These are phyloP conservation scores for Enteromius afrohamiltoni DNA, from an alignment of 2,797 vertebrate genomes.

Conservation along the genomic window DNA sequence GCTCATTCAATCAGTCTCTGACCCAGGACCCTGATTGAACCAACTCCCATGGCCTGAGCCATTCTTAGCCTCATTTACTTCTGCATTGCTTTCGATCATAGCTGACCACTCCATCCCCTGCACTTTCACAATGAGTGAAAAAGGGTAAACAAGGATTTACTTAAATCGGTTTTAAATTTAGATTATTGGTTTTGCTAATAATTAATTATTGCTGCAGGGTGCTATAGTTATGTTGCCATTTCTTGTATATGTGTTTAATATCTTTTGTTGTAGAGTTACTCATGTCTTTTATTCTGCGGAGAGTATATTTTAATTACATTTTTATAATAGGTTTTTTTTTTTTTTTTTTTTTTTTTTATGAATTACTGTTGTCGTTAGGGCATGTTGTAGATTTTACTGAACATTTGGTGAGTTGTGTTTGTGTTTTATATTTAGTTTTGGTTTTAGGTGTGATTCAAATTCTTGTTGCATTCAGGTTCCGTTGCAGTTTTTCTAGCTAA, in stretches of 20 bases:
- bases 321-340: too few relatives aligned
- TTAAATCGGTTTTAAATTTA: background rate
- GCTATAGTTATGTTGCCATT: background rate
- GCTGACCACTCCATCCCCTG: background rate
- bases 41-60: background rate
- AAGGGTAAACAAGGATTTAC: background rate
- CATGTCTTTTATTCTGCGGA: background rate
- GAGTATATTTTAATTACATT: background rate
- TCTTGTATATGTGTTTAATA: conserved; percentile 50
- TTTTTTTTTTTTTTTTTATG: too few relatives aligned
- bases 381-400: background rate
- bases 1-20: background rate
- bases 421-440: background rate
- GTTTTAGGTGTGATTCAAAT: background rate
- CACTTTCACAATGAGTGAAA: background rate
- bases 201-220: background rate
- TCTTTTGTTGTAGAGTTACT: conserved; percentile 61
- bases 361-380: background rate
- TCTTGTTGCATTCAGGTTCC: background rate
- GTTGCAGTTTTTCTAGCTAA: background rate
- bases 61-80: background rate
- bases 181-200: background rate
- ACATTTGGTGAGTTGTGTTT: background rate
- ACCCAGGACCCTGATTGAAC: background rate
- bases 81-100: background rate